Base-by-base conservation (phyloP, 2,113 vertebrate species). In the Erythrolamprus reginae region DNA sequence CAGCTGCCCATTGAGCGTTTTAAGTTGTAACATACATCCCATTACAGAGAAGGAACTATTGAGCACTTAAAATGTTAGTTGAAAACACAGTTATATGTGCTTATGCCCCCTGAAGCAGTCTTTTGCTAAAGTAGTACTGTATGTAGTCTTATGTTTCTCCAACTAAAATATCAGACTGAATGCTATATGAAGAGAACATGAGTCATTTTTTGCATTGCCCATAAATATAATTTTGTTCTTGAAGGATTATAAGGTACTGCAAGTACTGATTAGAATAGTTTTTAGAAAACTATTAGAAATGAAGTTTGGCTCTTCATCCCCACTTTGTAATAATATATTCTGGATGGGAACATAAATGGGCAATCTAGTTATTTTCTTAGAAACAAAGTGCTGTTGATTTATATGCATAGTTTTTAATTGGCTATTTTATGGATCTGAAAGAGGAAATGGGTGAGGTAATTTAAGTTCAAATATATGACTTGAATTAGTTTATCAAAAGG, bases 111-210 rank as follows among this genome's bases (percentile, higher is more conserved):
- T 88, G 52, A 94, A 95, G 90, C 88, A 92, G 91, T 82, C 89
- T 95, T 90, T 89, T 94, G 93, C 94, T 96, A 94, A 95, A 96
- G 95, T 96, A 95, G 95, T 77, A 47, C 47, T 47, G 47, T 47
- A 95, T 42, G 93, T 96, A 96, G 93, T 94, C 89, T 83, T 89
- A 86, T 94, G 82, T 92, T 45, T 26, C 10, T 28, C 9, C 26
- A 93, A 93, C 92, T 90, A 90, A 93, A 95, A 93, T 91, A 93
- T 94, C 87, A 94, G 88, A 58, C 89, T 2, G 5, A 93, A 58
- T 84, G 84, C 45, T 92, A 86, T 82, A 82, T 84, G 96, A 96
- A 96, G 89, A 91, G 19, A 92, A 88, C 90, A 86, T 65, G 82
- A 92, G 90, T 91, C 95, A 92, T 90, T 65, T 90, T 33, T 93